Conservation (phyloP, 2,113 vertebrate species). For the Phalacrocorax aristotelis region DNA sequence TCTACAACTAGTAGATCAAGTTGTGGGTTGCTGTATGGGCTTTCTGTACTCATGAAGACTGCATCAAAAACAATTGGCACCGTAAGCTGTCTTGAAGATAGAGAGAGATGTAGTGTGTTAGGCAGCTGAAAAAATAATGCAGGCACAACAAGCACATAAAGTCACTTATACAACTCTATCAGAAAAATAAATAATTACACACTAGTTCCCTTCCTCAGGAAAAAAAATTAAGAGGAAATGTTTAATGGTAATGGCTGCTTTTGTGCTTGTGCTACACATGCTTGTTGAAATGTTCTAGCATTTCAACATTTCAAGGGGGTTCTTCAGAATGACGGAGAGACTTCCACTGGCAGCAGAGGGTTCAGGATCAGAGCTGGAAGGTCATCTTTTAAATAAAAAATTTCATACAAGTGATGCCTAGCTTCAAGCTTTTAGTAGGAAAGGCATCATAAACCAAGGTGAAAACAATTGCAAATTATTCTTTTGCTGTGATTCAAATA, state of each 20-base stretch:
- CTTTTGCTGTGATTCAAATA: not conserved
- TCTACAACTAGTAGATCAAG: slow-evolving; percentile 67
- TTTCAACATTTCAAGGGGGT: not conserved
- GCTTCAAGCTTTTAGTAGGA: not conserved
- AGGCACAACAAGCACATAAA: not conserved
- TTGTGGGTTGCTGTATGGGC: slow-evolving; percentile 63
- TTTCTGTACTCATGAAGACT: slow-evolving; percentile 57
- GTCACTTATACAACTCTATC: slow-evolving; percentile 26
- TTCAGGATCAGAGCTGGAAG: not conserved
- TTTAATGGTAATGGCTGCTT: not conserved
- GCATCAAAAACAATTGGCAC: slow-evolving; percentile 51
- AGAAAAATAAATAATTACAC: not conserved
- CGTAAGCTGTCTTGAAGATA: slow-evolving; percentile 47
- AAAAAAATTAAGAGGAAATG: not conserved
- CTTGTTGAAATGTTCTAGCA: not conserved
- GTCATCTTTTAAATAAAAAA: not conserved
- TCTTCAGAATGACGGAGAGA: not conserved
- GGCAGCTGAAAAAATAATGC: not conserved
- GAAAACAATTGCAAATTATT: not conserved
- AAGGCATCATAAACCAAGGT: not conserved
- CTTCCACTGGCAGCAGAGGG: not conserved
- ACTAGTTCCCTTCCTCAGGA: not conserved
- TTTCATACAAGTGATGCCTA: not conserved
- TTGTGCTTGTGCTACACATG: not conserved
- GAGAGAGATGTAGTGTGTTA: slow-evolving; percentile 58